phyloP scores from a whole-genome alignment of 2,113 vertebrate genomes.

The Burhinus oedicnemus region DNA sequence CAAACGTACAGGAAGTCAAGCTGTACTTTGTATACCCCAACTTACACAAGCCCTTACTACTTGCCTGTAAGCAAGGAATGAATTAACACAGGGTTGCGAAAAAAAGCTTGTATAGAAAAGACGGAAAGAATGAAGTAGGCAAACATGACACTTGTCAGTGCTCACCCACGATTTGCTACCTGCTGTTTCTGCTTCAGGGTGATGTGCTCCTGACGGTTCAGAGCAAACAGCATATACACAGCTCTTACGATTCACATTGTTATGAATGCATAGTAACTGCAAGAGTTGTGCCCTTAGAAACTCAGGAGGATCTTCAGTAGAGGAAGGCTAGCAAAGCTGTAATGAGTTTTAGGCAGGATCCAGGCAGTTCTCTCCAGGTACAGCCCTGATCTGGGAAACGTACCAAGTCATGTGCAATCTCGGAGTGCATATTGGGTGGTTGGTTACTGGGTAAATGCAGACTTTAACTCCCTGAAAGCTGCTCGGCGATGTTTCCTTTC shows the following conservation, averaged over 20 bases:
- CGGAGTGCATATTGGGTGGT: not conserved
- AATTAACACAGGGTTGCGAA: not conserved
- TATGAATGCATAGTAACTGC: not conserved
- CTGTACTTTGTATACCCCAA: conserved; percentile 28
- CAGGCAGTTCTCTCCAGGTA: conserved; percentile 27
- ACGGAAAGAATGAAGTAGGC: not conserved
- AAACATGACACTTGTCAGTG: not conserved
- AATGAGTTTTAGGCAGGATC: conserved; percentile 12
- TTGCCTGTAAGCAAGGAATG: conserved; percentile 42
- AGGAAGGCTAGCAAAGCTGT: conserved; percentile 27
- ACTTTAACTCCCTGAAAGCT: conserved; percentile 91
- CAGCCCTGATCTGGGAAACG: conserved; percentile 29
- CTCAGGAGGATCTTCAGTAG: not conserved
- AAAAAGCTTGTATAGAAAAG: not conserved
- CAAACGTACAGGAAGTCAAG: not conserved
- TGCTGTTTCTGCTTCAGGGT: conserved; percentile 19
- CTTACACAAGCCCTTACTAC: conserved; percentile 22
- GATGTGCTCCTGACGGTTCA: not conserved
- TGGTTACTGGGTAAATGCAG: conserved; percentile 82
- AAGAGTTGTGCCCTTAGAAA: not conserved
- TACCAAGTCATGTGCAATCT: conserved; percentile 49
- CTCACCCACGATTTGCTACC: not conserved
- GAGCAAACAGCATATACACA: not conserved
- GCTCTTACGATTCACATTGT: not conserved
- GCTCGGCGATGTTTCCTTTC: conserved; percentile 87